These are phyloP conservation scores for Caradrina clavipalpis DNA, from an alignment of 2,888 invertebrate genomes.

Conservation along the genomic window DNA sequence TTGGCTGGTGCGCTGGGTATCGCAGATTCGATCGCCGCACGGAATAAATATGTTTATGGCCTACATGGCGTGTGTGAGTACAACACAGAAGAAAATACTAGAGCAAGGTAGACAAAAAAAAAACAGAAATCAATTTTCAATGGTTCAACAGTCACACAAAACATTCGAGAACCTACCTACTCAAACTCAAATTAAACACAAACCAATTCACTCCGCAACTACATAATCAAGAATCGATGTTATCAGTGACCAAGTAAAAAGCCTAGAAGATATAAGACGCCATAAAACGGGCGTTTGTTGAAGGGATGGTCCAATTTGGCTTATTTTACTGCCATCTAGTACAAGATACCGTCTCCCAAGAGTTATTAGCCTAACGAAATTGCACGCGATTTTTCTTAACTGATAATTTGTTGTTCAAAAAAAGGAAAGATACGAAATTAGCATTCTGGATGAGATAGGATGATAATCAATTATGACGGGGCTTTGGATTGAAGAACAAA, in stretches of 20 bases:
- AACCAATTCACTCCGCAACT: conserved; percentile 32
- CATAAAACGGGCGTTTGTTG: conserved; percentile 76
- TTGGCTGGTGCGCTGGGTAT: no score
- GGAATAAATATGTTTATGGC: no score
- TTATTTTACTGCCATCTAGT: conserved; percentile 85
- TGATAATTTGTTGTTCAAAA: conserved; percentile 72
- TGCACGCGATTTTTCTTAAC: conserved; percentile 79
- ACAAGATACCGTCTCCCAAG: conserved; percentile 77
- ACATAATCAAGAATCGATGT: conserved; percentile 67
- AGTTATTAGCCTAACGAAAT: conserved; percentile 85
- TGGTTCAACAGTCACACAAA: neutral
- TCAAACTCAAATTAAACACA: neutral
- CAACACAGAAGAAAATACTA: no score
- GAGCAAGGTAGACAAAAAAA: no score
- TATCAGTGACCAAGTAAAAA: conserved; percentile 73
- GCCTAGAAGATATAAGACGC: conserved; percentile 77
- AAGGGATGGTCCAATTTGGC: conserved; percentile 85
- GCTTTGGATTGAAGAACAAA: conserved; percentile 13
- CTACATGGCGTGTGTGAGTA: no score
- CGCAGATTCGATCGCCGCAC: no score
- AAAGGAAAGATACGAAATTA: conserved; percentile 60
- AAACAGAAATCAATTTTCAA: neutral
- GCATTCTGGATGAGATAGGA: conserved; percentile 47
- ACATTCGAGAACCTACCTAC: neutral
- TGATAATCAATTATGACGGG: conserved; percentile 54